Base-by-base conservation (phyloP, 2,797 vertebrate species). In the Hoplostethus atlanticus region DNA sequence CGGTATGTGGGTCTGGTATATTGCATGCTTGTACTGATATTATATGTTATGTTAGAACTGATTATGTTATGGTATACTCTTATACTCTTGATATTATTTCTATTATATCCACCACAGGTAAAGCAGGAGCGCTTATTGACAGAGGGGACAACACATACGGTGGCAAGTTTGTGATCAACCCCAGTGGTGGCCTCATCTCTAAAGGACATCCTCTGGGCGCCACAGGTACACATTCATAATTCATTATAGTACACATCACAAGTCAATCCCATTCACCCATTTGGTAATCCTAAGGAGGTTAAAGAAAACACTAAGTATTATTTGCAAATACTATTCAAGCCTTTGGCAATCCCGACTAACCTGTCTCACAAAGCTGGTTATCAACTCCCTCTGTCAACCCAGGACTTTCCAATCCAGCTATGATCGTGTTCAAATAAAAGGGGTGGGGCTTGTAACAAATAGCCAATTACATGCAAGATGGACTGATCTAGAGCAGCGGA, bases 151-250 rank as follows among this genome's bases (percentile, higher is more conserved):
- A 97, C 71, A 99, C 97, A 0, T 99, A 99, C 0, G 98, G 97
- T 81, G 98, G 98, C 63, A 97, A 97, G 85, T 98, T 97, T 96
- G 97, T 99, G 61, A 63, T 99, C 80, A 99, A 99, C 89, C 98
- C 98, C 21, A 99, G 98, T 0, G 98, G 98, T 16, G 98, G 98
- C 48, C 95, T 99, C 89, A 96, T 99, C 93, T 97, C 98, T 17
- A 99, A 99, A 88, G 98, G 98, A 85, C 98, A 99, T 76, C 98
- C 98, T 7, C 92, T 99, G 10, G 98, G 98, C 38, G 98, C 98
- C 68, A 99, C 98, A 97, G 98, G 98, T 99, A 94, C 0, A n/a
- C 36, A 28, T 28, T 28, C 28, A 28, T 28, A 28, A 28, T 28
- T 28, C 28, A 28, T 28, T 28, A 28, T 3, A 28, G 28, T 28